Evolutionary conservation across 1,140 invertebrate species (phyloP).

Genomic region (Pseudachorutes palmiensis): DNA sequence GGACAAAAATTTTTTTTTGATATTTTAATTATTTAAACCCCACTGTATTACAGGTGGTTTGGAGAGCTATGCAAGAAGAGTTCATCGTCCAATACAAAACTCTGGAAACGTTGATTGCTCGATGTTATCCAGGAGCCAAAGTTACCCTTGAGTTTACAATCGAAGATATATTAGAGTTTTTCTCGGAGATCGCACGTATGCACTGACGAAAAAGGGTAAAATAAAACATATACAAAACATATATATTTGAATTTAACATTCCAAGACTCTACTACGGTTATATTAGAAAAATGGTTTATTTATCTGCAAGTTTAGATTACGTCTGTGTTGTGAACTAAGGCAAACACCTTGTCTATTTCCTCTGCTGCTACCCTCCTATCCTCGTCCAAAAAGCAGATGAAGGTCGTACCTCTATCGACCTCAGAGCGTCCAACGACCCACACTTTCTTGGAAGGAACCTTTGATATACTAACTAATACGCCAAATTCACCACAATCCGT

Average conservation of each 20-base stretch:
- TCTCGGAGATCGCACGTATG: conserved; percentile 96
- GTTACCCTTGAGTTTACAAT: conserved; percentile 94
- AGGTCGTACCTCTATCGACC: background rate
- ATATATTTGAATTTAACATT: background rate
- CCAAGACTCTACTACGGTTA: background rate
- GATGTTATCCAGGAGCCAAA: conserved; percentile 93
- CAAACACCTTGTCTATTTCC: background rate
- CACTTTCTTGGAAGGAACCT: background rate
- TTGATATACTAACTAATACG: background rate
- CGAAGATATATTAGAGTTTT: conserved; percentile 88
- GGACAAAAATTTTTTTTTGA: no score
- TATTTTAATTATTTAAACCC: no score
- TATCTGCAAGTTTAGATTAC: background rate
- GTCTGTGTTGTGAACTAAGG: background rate
- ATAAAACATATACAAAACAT: no score
- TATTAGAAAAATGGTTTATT: background rate
- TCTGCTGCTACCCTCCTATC: background rate
- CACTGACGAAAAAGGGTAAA: conserved; percentile 53
- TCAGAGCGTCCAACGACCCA: background rate
- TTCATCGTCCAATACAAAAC: conserved; percentile 95
- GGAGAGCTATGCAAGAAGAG: conserved; percentile 98
- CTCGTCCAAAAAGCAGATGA: background rate
- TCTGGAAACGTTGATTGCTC: conserved; percentile 84
- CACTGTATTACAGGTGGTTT: conserved; percentile 65
- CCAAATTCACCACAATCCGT: background rate